Base-by-base conservation (phyloP, 2,113 vertebrate species). In the Dissostichus mawsoni region DNA sequence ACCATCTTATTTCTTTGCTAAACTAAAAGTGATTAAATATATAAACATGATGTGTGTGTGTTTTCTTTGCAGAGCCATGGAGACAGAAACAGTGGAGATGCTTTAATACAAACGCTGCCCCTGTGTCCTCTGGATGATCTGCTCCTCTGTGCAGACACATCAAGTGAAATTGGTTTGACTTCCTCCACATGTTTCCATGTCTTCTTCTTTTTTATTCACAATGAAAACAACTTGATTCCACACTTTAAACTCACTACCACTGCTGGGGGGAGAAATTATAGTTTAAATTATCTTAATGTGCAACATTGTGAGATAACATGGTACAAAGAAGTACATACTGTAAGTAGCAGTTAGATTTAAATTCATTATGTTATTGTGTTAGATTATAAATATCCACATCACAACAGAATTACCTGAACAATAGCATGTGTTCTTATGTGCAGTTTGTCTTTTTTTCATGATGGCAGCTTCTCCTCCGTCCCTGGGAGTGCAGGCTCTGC, bases 401-500 rank as follows among this genome's bases (percentile, higher is more conserved):
- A 88, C 80, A 88, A 90, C 77, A 91, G 65, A 87, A 82, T 85
- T 83, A 87, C 78, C 74, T 80, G 78, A 74, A 88, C 85, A 92
- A 93, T 79, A 77, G 62, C 76, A 77, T 58, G 63, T 85, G 18
- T 90, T 86, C 90, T 89, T 86, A 79, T 87, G 84, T 88, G 89
- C 80, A 83, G 80, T 84, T 76, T 95, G 96, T 94, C 93, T 95
- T 96, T 92, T 96, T 95, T 96, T 41, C 36, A 87, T 96, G 94
- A 93, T 94, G 94, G 96, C 82, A 83, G 84, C 65, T 81, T 81
- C 64, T 90, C 94, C 94, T 95, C 93, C 91, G 90, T 94, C 91
- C 95, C 89, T 95, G 83, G 90, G 86, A 90, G 93, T 90, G 91
- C 92, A 93, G 91, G 80, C 66, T 93, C 93, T 93, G 89, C 91